phyloP scores from a whole-genome alignment of 2,113 vertebrate species.

The Anoura caudifer region DNA sequence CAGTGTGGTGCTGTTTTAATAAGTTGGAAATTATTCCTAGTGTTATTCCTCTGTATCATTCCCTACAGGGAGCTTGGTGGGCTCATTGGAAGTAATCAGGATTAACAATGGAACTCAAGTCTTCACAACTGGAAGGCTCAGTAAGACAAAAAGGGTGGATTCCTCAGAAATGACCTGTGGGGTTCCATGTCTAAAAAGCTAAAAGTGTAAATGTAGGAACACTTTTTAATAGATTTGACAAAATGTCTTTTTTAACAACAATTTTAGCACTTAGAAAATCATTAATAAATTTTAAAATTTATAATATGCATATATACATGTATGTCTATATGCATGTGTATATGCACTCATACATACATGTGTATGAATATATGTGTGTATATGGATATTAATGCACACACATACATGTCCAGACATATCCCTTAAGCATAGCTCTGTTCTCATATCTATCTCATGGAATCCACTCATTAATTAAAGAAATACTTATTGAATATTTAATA shows the following conservation, averaged over 20 bases:
- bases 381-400: neutral
- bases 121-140: neutral
- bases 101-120: neutral
- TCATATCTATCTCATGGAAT: neutral
- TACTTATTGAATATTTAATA: neutral
- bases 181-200: neutral
- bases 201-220: neutral
- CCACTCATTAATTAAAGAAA: neutral
- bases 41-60: neutral
- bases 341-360: too few relatives aligned
- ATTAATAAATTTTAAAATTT: neutral
- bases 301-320: neutral
- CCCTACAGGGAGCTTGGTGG: neutral
- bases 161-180: neutral
- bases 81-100: neutral
- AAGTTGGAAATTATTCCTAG: neutral
- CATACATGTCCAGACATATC: accelerated
- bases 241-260: neutral
- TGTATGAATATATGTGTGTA: neutral
- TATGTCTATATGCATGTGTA: neutral
- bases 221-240: neutral
- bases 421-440: neutral
- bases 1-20: neutral
- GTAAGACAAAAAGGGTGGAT: neutral
- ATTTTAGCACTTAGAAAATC: neutral